A percentile compares a stretch with the other conserved stretches of the same genome.
Conservation (phyloP, 2,888 invertebrate species). For the Synergus japonicus region DNA sequence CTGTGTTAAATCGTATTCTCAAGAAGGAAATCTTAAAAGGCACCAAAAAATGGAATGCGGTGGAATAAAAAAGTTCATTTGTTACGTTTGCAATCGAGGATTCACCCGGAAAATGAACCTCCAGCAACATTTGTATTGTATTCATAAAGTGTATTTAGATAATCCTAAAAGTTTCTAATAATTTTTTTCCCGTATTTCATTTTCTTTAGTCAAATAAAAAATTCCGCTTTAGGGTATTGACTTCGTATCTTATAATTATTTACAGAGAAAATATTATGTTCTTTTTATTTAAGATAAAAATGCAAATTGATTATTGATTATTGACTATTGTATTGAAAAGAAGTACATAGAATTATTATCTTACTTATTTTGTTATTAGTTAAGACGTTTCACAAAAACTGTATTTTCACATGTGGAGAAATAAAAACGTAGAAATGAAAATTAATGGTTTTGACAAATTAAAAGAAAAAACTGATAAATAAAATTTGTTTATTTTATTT, state of each 20-base stretch:
- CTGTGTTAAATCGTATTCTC: constrained; percentile 30
- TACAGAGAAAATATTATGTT: neutral
- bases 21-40: constrained; percentile 37
- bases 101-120: constrained; percentile 26
- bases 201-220: neutral
- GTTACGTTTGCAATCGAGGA: constrained; percentile 28
- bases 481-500: neutral
- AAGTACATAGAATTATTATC: neutral
- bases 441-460: neutral
- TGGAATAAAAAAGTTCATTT: constrained; percentile 21
- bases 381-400: neutral
- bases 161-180: neutral
- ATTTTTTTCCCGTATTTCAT: neutral
- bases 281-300: neutral
- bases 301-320: no score
- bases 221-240: neutral
- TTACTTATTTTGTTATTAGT: neutral
- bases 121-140: constrained; percentile 23
- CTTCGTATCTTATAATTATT: neutral
- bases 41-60: constrained; percentile 37
- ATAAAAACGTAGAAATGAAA: neutral
- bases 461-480: neutral
- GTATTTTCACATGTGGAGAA: constrained; percentile 3
- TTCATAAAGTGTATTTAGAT: constrained; percentile 37
- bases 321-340: no score